Conservation (phyloP, 2,797 vertebrate genomes). For the Micromesistius poutassou region DNA sequence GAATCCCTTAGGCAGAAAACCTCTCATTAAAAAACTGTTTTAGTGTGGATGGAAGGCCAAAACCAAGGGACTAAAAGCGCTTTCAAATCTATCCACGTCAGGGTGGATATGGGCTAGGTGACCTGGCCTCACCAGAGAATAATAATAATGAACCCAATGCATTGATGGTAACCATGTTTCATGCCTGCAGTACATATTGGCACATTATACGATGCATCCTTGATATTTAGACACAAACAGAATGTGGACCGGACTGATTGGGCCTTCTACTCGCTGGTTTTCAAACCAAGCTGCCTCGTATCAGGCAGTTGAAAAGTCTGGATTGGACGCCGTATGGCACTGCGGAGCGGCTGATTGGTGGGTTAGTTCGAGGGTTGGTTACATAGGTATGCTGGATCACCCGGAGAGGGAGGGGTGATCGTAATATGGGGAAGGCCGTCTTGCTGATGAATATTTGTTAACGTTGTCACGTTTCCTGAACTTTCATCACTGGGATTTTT, state of each 20-base stretch:
- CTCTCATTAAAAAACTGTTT: too few species aligned
- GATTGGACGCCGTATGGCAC: neutral
- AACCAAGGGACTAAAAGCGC: too few species aligned
- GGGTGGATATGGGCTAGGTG: neutral
- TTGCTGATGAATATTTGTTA: slow-evolving; percentile 30
- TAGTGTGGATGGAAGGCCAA: too few species aligned
- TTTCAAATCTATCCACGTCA: neutral
- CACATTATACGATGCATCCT: neutral
- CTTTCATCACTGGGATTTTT: slow-evolving; percentile 2
- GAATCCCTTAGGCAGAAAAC: neutral
- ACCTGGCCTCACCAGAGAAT: neutral
- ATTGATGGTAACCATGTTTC: neutral
- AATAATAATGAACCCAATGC: neutral
- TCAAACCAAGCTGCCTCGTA: neutral
- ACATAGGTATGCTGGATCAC: too few species aligned
- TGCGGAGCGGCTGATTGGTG: neutral
- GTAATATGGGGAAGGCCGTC: neutral
- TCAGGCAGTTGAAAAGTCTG: neutral
- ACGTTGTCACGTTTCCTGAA: neutral
- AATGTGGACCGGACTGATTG: neutral
- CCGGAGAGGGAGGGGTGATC: too few species aligned
- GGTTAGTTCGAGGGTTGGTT: neutral
- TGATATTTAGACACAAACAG: neutral
- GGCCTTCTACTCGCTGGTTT: neutral
- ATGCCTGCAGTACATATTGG: neutral